Conservation (phyloP, 2,888 invertebrate species). For the Sminthurides aquaticus region DNA sequence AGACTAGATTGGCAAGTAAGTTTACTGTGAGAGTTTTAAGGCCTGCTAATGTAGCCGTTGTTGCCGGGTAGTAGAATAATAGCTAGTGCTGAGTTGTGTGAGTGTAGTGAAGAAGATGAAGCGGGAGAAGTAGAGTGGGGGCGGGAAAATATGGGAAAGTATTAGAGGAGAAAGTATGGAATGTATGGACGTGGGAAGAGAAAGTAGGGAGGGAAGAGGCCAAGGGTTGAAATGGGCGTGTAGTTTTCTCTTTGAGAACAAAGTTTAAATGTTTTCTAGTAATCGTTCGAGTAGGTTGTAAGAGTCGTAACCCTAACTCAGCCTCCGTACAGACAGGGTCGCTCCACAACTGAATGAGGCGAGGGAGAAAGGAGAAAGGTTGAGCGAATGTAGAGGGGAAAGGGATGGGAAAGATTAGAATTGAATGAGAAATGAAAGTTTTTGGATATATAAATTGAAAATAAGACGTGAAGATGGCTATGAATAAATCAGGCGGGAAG, state of each 20-base stretch:
- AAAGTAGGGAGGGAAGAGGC: too few relatives aligned
- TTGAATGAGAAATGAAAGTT: constrained; percentile 11
- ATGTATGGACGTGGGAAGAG: too few relatives aligned
- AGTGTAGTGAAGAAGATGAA: neutral
- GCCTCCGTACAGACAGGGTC: neutral
- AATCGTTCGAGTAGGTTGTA: neutral
- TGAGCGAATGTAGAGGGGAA: neutral
- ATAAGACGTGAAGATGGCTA: constrained; percentile 16
- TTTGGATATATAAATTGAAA: constrained; percentile 19
- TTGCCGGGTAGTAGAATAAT: neutral
- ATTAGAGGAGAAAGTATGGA: too few relatives aligned
- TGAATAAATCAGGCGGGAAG: constrained; percentile 22
- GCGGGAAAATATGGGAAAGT: neutral
- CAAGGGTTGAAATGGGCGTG: neutral
- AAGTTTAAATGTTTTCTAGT: constrained; percentile 5
- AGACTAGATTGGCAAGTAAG: neutral
- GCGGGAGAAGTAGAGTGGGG: neutral
- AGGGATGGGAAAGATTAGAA: constrained; percentile 3
- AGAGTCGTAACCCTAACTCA: neutral
- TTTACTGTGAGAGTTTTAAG: neutral
- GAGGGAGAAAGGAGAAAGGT: neutral
- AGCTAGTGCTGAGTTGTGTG: neutral
- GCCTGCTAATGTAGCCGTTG: neutral
- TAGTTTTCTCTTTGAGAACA: constrained; percentile 4
- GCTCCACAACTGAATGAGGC: neutral